These are phyloP conservation scores for Psilanteris sp. DNA, from an alignment of 1,140 invertebrate genomes.

Conservation along the genomic window DNA sequence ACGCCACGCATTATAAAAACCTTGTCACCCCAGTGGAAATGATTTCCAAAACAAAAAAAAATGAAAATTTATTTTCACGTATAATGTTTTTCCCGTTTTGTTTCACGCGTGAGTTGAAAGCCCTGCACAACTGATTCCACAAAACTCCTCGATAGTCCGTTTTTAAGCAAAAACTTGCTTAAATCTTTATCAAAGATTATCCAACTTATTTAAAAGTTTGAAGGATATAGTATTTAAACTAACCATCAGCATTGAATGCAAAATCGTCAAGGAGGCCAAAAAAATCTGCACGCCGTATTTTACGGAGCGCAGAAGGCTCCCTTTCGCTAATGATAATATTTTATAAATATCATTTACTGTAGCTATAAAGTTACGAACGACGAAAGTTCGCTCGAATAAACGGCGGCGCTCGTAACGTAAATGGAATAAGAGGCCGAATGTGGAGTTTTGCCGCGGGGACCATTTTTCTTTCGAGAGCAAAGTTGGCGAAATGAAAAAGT, in stretches of 20 bases:
- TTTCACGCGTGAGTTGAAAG: too few species aligned
- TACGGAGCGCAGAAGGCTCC: background rate
- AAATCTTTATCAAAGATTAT: constrained; percentile 2
- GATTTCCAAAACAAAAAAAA: too few species aligned
- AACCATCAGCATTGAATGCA: too few species aligned
- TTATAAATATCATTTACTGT: constrained; percentile 11
- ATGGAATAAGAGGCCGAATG: constrained; percentile 21
- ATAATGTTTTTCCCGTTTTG: too few species aligned
- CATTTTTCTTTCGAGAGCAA: constrained; percentile 35
- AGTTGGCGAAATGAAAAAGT: constrained; percentile 30
- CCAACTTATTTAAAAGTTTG: constrained; percentile 1
- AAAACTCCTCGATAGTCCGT: too few species aligned
- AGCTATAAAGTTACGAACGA: constrained; percentile 1
- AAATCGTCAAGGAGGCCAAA: too few species aligned
- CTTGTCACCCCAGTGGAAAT: too few species aligned
- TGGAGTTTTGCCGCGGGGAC: constrained; percentile 7
- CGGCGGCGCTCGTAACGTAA: constrained; percentile 7
- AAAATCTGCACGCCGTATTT: background rate
- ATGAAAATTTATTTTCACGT: too few species aligned
- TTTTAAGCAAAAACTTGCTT: too few species aligned
- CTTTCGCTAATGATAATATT: constrained; percentile 19
- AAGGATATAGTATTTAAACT: too few species aligned
- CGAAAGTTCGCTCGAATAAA: constrained; percentile 5
- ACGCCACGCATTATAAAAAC: too few species aligned
- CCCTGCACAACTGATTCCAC: constrained; percentile 8